Percentiles rank a stretch among this genome's conserved stretches.
Conservation (phyloP, 2,888 invertebrate genomes). For the Cheilosia impressa region DNA sequence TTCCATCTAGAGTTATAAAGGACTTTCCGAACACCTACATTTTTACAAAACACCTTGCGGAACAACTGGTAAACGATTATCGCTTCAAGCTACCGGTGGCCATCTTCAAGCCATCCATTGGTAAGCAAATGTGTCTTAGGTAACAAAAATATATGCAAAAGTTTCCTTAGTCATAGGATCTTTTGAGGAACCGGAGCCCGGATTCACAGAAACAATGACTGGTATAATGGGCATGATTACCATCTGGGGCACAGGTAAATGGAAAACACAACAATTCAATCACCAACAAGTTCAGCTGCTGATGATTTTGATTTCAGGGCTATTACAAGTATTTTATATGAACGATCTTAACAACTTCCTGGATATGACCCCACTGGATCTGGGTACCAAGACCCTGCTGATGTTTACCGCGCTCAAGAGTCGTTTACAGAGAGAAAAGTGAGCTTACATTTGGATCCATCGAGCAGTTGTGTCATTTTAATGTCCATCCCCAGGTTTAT, state of each 20-base stretch:
- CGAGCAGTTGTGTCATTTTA: background rate
- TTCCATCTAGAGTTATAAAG: conserved; percentile 76
- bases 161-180: conserved; percentile 65
- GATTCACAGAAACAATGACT: conserved; percentile 78
- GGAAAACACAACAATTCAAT: background rate
- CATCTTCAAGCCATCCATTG: conserved; percentile 94
- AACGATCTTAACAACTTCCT: conserved; percentile 28
- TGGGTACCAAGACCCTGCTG: conserved; percentile 78
- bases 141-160: background rate
- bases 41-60: conserved; percentile 94
- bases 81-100: conserved; percentile 87
- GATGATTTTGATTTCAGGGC: background rate
- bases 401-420: conserved; percentile 74
- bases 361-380: conserved; percentile 79
- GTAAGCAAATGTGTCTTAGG: conserved; percentile 80
- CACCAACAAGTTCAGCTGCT: background rate
- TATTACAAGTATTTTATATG: conserved; percentile 6
- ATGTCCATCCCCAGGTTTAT: conserved; percentile 9
- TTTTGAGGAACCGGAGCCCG: conserved; percentile 78
- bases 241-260: conserved; percentile 77
- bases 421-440: conserved; percentile 76
- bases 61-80: conserved; percentile 90
- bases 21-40: conserved; percentile 93
- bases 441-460: background rate
- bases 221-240: conserved; percentile 80